Conservation (phyloP, 1,140 invertebrate species). For the Drosophila erecta region DNA sequence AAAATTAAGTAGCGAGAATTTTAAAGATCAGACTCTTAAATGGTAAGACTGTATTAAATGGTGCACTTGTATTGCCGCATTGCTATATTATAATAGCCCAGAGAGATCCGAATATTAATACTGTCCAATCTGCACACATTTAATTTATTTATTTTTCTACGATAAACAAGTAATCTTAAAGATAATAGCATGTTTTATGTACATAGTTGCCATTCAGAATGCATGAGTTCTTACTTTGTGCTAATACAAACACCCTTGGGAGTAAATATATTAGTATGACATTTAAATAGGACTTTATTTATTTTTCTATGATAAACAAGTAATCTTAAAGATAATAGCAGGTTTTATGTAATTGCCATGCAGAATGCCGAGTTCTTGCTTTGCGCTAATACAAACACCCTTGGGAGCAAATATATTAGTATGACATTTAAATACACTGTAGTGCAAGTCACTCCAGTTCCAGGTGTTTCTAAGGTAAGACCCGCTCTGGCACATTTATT, state of each 20-base stretch:
- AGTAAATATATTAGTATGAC: too few relatives aligned
- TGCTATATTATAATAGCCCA: neutral
- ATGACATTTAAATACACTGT: neutral
- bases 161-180: neutral
- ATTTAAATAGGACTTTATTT: neutral
- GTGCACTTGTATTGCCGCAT: neutral
- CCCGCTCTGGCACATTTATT: slow-evolving; percentile 4
- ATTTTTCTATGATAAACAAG: neutral
- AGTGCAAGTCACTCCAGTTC: neutral
- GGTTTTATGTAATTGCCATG: neutral
- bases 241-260: too few relatives aligned
- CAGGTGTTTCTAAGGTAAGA: neutral
- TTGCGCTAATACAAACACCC: too few relatives aligned
- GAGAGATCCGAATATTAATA: neutral
- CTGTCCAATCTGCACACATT: neutral
- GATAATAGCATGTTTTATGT: neutral
- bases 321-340: neutral
- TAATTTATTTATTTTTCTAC: neutral
- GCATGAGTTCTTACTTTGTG: too few relatives aligned
- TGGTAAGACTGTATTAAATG: too few relatives aligned
- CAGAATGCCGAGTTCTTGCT: too few relatives aligned
- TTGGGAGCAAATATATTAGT: neutral
- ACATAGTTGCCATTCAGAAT: neutral
- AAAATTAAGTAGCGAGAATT: neutral
- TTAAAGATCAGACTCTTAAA: neutral